Percentiles rank a stretch among this genome's conserved stretches.
Conservation (phyloP, 2,888 invertebrate genomes). For the Caenorhabditis wallacei region DNA sequence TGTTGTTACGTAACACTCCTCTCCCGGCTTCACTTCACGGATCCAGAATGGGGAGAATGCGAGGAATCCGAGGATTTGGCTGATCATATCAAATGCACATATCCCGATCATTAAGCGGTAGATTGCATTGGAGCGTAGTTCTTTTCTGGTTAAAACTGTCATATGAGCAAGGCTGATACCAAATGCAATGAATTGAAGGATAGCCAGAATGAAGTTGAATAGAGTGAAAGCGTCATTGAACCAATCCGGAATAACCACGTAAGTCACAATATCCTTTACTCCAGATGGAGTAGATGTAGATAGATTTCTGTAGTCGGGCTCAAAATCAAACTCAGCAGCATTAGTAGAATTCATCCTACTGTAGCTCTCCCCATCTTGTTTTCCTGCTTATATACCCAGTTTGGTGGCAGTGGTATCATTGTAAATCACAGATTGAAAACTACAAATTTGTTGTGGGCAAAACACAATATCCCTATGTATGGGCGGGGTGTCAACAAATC, state of each 20-base stretch:
- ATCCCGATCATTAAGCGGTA: slow-evolving; percentile 43
- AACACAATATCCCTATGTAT: neutral
- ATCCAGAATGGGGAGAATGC: slow-evolving; percentile 25
- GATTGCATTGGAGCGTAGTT: slow-evolving; percentile 29
- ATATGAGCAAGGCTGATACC: slow-evolving; percentile 10
- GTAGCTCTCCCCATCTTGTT: neutral
- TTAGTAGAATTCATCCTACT: neutral
- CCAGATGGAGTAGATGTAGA: neutral
- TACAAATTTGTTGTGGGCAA: neutral
- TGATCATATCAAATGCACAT: slow-evolving; percentile 9
- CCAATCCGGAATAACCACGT: slow-evolving; percentile 4
- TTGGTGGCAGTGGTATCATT: neutral
- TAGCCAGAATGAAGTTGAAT: slow-evolving; percentile 13
- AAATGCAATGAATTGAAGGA: slow-evolving; percentile 6
- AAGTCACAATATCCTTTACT: neutral
- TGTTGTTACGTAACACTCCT: slow-evolving; percentile 19
- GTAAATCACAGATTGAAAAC: slow-evolving; percentile 1
- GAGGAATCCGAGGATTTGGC: neutral
- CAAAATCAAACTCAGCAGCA: no score
- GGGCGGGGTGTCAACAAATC: neutral
- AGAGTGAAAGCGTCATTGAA: neutral
- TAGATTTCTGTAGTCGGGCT: no score
- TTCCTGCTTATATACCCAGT: neutral
- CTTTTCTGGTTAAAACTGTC: slow-evolving; percentile 3
- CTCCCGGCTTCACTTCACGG: neutral